These are phyloP conservation scores for Dendrolimus punctatus DNA, from an alignment of 1,140 invertebrate genomes.

Conservation along the genomic window DNA sequence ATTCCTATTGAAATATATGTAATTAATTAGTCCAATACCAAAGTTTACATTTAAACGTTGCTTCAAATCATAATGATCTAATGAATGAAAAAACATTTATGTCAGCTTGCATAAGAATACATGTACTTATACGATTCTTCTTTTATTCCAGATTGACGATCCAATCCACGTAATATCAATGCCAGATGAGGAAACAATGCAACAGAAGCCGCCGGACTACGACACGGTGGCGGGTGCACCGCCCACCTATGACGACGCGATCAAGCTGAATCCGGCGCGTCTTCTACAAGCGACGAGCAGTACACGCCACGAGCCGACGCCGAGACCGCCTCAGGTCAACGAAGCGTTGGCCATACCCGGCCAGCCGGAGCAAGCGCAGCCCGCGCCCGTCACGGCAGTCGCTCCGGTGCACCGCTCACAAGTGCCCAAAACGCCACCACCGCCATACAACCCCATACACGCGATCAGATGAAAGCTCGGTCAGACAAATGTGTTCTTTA, in stretches of 20 bases:
- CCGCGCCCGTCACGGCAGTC: constrained; percentile 16
- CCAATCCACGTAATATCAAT: constrained; percentile 78
- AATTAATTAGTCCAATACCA: no score
- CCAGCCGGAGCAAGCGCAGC: constrained; percentile 37
- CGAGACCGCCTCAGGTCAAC: constrained; percentile 7
- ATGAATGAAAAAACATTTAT: no score
- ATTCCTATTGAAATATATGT: no score
- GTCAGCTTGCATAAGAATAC: no score
- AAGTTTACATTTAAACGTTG: no score
- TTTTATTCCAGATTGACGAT: constrained; percentile 74
- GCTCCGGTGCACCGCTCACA: constrained; percentile 38
- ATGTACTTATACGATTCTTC: background rate
- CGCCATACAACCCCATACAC: constrained; percentile 61
- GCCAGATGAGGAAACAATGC: constrained; percentile 70
- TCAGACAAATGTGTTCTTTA: constrained; percentile 40
- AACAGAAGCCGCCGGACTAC: constrained; percentile 82
- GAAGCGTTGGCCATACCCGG: constrained; percentile 41
- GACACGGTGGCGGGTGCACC: constrained; percentile 79
- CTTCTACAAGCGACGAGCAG: constrained; percentile 51
- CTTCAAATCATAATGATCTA: no score
- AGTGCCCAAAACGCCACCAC: constrained; percentile 66
- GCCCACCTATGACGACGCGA: constrained; percentile 82
- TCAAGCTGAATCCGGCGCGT: constrained; percentile 77
- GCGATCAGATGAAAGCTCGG: constrained; percentile 64
- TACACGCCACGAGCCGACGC: constrained; percentile 23